Percentiles rank a stretch among this genome's conserved stretches.
Evolutionary conservation across 2,888 invertebrate genomes (phyloP).

Genomic region (Heteromyza rotundicornis): DNA sequence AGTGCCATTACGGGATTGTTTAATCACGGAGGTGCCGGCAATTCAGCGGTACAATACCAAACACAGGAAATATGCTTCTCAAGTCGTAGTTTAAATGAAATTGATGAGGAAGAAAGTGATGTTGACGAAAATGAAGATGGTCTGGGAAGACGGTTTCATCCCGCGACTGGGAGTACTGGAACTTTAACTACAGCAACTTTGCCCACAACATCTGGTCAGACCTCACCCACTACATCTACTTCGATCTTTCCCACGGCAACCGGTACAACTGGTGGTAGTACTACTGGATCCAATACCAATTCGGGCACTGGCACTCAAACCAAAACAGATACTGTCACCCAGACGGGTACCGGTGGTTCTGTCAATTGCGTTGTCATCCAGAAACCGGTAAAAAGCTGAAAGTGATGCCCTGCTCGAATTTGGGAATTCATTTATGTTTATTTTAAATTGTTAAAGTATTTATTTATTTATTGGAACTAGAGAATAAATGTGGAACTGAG

Average conservation of each 20-base stretch:
- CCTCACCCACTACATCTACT: no score
- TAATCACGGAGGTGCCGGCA: slow-evolving; percentile 33
- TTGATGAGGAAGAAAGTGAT: slow-evolving; percentile 6
- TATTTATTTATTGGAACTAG: slow-evolving; percentile 4
- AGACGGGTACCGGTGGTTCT: slow-evolving; percentile 2
- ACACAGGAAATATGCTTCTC: slow-evolving; percentile 38
- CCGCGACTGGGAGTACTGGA: no score
- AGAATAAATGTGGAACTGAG: no score
- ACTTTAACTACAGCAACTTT: no score
- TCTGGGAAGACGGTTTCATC: not conserved
- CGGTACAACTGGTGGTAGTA: not conserved
- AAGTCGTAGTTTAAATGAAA: slow-evolving; percentile 17
- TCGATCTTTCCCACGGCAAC: no score
- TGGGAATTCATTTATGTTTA: no score
- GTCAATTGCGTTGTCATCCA: slow-evolving; percentile 40
- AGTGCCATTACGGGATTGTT: slow-evolving; percentile 13
- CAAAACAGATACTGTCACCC: not conserved
- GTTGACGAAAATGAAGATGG: no score
- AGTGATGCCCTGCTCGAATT: not conserved
- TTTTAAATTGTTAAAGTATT: not conserved
- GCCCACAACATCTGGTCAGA: no score
- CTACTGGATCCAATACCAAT: not conserved
- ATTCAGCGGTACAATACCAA: slow-evolving; percentile 20
- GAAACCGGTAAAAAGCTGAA: slow-evolving; percentile 18
- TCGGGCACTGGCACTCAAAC: slow-evolving; percentile 2